Evolutionary conservation across 2,113 vertebrate species (phyloP).

Genomic region (Peromyscus californicus): DNA sequence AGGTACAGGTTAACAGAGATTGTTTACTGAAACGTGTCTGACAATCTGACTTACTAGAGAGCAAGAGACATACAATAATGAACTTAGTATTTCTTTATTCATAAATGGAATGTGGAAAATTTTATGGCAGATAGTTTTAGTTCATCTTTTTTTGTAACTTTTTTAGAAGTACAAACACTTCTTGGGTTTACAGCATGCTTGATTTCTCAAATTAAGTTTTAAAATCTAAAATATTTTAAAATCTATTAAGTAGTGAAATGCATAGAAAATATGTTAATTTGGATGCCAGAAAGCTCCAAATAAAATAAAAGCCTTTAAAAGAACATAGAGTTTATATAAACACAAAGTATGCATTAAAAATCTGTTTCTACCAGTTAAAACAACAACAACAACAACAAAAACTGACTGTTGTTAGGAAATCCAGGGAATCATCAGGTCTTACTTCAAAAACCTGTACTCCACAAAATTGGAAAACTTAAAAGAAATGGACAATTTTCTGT

Average conservation of each 20-base stretch:
- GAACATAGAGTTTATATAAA: slow-evolving; percentile 82
- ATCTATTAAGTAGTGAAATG: slow-evolving; percentile 64
- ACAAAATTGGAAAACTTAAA: too few species aligned
- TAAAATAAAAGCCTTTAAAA: slow-evolving; percentile 72
- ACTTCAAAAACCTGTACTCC: too few species aligned
- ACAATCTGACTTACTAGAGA: slow-evolving; percentile 85
- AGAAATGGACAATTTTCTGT: too few species aligned
- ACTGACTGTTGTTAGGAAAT: too few species aligned
- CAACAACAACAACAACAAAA: too few species aligned
- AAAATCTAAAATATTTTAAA: slow-evolving; percentile 38
- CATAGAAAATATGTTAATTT: slow-evolving; percentile 72
- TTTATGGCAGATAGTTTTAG: slow-evolving; percentile 80
- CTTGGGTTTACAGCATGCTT: slow-evolving; percentile 84
- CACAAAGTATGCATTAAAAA: slow-evolving; percentile 80
- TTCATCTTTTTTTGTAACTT: slow-evolving; percentile 76
- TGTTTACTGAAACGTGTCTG: slow-evolving; percentile 82
- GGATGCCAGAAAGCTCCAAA: slow-evolving; percentile 74
- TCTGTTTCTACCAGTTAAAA: slow-evolving; percentile 81
- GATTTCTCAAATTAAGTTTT: slow-evolving; percentile 79
- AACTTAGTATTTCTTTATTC: slow-evolving; percentile 76
- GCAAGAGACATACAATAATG: slow-evolving; percentile 74
- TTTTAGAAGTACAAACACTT: slow-evolving; percentile 81
- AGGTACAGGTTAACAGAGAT: slow-evolving; percentile 80
- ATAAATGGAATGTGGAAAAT: slow-evolving; percentile 74
- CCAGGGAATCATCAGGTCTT: too few species aligned